Evolutionary conservation across 2,797 vertebrate species (phyloP).

Genomic region (Carapus acus): DNA sequence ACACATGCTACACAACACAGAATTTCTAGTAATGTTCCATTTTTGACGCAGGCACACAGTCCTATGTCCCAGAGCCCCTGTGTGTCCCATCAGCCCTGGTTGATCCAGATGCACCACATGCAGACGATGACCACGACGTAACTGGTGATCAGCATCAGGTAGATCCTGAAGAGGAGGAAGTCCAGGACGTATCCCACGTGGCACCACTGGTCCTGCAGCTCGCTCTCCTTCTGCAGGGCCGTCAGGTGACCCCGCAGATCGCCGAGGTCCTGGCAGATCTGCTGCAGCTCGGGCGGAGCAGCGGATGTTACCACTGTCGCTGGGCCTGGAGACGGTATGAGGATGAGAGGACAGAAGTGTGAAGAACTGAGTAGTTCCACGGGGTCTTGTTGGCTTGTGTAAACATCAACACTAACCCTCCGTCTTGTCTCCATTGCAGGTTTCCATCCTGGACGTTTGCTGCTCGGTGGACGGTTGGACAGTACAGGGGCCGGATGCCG

Average conservation of each 20-base stretch:
- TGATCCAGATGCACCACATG: constrained; percentile 81
- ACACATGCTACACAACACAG: too few relatives aligned
- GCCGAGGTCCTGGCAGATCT: constrained; percentile 67
- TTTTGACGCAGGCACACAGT: neutral
- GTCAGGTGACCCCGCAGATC: constrained; percentile 63
- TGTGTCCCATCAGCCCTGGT: constrained; percentile 41
- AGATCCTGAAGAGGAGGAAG: constrained; percentile 77
- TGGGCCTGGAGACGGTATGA: constrained; percentile 10
- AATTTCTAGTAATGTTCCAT: too few relatives aligned
- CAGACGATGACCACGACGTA: constrained; percentile 74
- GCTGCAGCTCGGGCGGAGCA: constrained; percentile 58
- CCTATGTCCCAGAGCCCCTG: too few relatives aligned
- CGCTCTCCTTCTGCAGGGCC: constrained; percentile 62
- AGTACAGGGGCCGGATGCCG: constrained; percentile 12
- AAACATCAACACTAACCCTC: too few relatives aligned
- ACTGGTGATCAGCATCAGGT: constrained; percentile 74
- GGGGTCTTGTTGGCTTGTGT: too few relatives aligned
- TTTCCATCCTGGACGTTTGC: constrained; percentile 16
- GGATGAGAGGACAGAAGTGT: neutral
- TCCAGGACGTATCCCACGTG: constrained; percentile 79
- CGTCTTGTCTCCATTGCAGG: constrained; percentile 34
- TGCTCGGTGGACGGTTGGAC: constrained; percentile 27
- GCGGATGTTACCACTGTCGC: constrained; percentile 8
- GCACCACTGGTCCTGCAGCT: constrained; percentile 74
- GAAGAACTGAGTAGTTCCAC: too few relatives aligned